Base-by-base conservation (phyloP, 2,113 vertebrate species). In the Phrynocephalus versicolor region DNA sequence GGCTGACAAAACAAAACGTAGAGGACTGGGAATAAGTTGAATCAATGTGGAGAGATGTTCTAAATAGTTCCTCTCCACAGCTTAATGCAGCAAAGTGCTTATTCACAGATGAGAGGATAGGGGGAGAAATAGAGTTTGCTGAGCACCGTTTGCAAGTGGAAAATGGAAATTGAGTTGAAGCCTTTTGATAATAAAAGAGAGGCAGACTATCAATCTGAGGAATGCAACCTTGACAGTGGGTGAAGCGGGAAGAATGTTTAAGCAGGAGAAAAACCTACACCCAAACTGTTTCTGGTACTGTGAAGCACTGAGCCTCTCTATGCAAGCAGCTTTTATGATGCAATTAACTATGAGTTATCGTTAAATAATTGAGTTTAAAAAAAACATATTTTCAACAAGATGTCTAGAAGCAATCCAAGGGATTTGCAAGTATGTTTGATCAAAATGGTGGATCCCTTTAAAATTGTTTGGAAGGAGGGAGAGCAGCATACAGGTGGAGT, bases 151-250 rank as follows among this genome's bases (percentile, higher is more conserved):
- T 92, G 84, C 64, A 94, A 88, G 90, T 89, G 92, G 91, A 92
- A n/a, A 93, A 94, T 94, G 91, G 91, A 94, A 93, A 91, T 84
- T 76, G 85, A 92, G 82, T 89, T 62, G 70, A n/a, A 82, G 93
- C 58, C 57, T 94, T 95, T 94, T 93, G 45, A 55, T 89, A 85
- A 84, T 89, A 87, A 92, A 88, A 92, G 21, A 78, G 55, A 84
- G 39, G 74, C 1, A n/a, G 0, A 6, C 82, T 87, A 69, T 77
- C 76, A 88, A 83, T 81, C 80, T 45, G 84, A 87, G 35, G 69
- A 79, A 75, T 21, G 88, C n/a, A 41, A 1, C n/a, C 71, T 25
- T 70, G 14, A 76, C 90, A 94, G 88, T 90, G 3, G 18, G 83
- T 79, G 82, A 71, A 79, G 67, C 23, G 78, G 92, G 91, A 86